Evolutionary conservation across 2,113 vertebrate species (phyloP).

Genomic region (Leptosomus discolor): DNA sequence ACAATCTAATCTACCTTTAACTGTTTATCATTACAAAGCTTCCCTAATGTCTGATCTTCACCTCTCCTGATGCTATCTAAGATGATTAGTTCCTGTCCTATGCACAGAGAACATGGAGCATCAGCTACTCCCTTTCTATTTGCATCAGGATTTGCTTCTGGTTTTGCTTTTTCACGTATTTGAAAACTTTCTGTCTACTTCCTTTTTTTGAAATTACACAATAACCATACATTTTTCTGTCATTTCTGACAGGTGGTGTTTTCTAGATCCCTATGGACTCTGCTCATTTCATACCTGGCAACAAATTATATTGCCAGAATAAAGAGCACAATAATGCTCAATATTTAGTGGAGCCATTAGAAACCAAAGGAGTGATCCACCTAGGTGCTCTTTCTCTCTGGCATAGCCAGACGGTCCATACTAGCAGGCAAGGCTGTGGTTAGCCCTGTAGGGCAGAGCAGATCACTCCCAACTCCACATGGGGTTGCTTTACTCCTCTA

Average conservation of each 20-base stretch:
- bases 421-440: not conserved
- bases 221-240: not conserved
- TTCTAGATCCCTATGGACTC: not conserved
- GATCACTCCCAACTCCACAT: not conserved
- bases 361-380: not conserved
- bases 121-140: not conserved
- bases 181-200: not conserved
- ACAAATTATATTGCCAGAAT: not conserved
- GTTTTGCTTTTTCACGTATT: not conserved
- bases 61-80: constrained; percentile 30
- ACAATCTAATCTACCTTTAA: constrained; percentile 23
- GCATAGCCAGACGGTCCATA: not conserved
- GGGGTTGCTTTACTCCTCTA: not conserved
- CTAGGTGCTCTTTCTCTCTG: not conserved
- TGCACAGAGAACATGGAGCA: not conserved
- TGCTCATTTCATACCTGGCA: not conserved
- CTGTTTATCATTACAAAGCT: constrained; percentile 51
- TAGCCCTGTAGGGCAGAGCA: not conserved
- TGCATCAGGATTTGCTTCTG: constrained; percentile 4
- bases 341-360: not conserved
- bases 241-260: not conserved
- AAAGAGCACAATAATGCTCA: not conserved
- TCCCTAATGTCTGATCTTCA: not conserved
- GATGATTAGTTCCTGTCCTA: not conserved
- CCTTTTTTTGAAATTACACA: not conserved